phyloP scores from a whole-genome alignment of 1,140 invertebrate species.

The Eciton burchellii region DNA sequence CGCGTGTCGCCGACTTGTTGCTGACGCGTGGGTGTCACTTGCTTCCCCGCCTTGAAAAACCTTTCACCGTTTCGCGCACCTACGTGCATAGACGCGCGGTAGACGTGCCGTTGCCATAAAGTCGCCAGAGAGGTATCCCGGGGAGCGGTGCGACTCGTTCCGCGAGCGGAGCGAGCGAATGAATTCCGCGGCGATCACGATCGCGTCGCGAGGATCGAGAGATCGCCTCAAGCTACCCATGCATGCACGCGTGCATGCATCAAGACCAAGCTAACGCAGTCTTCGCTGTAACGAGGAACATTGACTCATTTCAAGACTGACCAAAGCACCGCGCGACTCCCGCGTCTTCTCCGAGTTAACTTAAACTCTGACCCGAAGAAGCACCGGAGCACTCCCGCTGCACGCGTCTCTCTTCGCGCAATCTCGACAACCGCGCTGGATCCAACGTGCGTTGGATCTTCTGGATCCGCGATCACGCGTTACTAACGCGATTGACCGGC shows the following conservation, averaged over 20 bases:
- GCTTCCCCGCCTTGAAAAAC: conserved; percentile 77
- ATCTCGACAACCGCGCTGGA: too few species aligned
- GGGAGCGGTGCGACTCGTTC: conserved; percentile 58
- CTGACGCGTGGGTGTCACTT: conserved; percentile 76
- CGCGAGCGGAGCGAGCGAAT: neutral
- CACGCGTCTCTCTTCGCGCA: neutral
- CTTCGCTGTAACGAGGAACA: neutral
- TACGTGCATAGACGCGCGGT: conserved; percentile 67
- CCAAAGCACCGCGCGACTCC: conserved; percentile 37
- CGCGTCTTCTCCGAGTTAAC: neutral
- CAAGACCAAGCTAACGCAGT: neutral
- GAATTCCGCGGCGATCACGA: conserved; percentile 46
- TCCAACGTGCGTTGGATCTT: conserved; percentile 13
- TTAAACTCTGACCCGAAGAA: conserved; percentile 2
- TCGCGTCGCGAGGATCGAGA: too few species aligned
- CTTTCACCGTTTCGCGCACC: conserved; percentile 78
- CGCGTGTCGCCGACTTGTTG: conserved; percentile 7
- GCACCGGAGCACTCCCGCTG: conserved; percentile 11
- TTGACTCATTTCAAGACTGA: conserved; percentile 60
- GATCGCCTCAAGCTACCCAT: too few species aligned
- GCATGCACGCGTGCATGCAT: neutral
- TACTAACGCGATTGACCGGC: conserved; percentile 71
- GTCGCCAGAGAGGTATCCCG: conserved; percentile 63
- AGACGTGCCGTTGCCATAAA: conserved; percentile 67
- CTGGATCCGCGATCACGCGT: conserved; percentile 18